These are phyloP conservation scores for Pemphredon lugubris DNA, from an alignment of 2,888 invertebrate species.

Conservation along the genomic window DNA sequence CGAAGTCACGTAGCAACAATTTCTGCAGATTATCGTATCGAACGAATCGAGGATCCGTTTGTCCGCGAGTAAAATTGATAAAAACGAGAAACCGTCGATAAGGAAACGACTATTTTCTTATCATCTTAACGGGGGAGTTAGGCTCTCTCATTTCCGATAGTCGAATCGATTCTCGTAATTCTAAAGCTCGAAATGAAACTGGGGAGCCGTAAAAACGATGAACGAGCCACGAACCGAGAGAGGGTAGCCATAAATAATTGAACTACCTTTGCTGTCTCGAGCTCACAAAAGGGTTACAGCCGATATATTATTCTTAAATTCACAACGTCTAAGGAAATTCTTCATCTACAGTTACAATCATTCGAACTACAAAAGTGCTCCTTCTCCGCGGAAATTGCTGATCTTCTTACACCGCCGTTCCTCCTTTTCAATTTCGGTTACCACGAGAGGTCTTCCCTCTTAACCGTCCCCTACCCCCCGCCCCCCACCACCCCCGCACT, in stretches of 20 bases:
- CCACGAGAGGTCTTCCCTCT: no score
- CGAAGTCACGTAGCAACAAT: no score
- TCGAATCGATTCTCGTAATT: slow-evolving; percentile 37
- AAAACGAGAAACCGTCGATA: slow-evolving; percentile 19
- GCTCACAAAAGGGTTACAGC: no score
- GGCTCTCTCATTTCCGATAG: slow-evolving; percentile 54
- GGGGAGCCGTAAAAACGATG: slow-evolving; percentile 32
- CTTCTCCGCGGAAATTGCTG: slow-evolving; percentile 2
- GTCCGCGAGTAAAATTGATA: no score
- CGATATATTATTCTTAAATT: no score
- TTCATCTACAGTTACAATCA: background rate
- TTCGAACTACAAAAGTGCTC: background rate
- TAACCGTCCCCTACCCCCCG: background rate
- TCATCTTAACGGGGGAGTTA: slow-evolving; percentile 36
- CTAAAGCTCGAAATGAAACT: background rate
- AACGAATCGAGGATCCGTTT: no score
- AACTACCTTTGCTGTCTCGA: background rate
- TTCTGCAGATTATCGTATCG: no score
- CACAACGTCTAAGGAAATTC: no score
- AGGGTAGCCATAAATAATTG: no score
- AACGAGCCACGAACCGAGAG: slow-evolving; percentile 3
- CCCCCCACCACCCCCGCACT: background rate
- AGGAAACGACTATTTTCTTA: slow-evolving; percentile 47
- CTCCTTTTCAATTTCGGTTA: background rate
- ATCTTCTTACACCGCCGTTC: background rate